A percentile compares a stretch with the other conserved stretches of the same genome.
These are phyloP conservation scores for Acrossocheilus wenchowensis DNA, from an alignment of 2,797 vertebrate species.

Conservation along the genomic window DNA sequence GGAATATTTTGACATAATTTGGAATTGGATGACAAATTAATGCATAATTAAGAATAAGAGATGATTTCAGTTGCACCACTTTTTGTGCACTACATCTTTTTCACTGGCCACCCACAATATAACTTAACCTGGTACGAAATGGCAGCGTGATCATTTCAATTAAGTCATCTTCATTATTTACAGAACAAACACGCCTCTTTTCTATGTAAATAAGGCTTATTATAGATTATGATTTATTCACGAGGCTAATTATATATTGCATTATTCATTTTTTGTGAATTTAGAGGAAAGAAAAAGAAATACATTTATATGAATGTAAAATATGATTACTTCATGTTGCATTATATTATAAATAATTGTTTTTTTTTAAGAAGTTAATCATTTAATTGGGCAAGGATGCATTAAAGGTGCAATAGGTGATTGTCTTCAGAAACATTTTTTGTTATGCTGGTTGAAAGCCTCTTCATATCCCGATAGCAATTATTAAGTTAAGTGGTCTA, in stretches of 20 bases:
- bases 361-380: not conserved
- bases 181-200: not conserved
- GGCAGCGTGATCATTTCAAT: not conserved
- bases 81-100: not conserved
- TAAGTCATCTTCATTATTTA: not conserved
- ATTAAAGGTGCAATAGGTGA: too few relatives aligned
- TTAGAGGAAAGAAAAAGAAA: not conserved
- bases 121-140: not conserved
- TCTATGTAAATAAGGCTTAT: constrained; percentile 5
- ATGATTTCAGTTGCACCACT: not conserved
- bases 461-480: too few relatives aligned
- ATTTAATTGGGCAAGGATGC: not conserved
- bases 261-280: not conserved
- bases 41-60: not conserved
- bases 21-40: not conserved
- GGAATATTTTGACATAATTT: not conserved
- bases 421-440: too few relatives aligned
- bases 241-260: not conserved
- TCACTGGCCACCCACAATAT: not conserved
- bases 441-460: too few relatives aligned
- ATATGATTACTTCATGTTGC: not conserved
- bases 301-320: not conserved
- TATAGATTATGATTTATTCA: not conserved
- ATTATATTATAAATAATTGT: not conserved
- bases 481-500: too few relatives aligned